A percentile compares a stretch with the other conserved stretches of the same genome.
phyloP scores from a whole-genome alignment of 1,140 invertebrate genomes.

The Leptopilina clavipes region DNA sequence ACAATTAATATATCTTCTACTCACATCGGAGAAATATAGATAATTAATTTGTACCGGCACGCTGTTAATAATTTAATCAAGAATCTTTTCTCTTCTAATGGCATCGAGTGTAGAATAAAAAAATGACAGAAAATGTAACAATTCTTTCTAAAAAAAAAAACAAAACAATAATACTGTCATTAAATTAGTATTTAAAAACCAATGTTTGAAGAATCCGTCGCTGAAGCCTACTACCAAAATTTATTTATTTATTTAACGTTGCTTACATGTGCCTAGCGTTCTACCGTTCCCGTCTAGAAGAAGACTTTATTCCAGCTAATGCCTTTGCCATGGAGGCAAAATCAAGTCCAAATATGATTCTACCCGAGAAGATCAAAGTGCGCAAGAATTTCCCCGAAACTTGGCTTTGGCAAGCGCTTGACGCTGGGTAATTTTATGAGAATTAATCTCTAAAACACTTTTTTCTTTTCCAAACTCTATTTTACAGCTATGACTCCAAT shows the following conservation, averaged over 20 bases:
- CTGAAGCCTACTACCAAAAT: conserved; percentile 49
- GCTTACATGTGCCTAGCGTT: conserved; percentile 75
- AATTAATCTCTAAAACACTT: conserved; percentile 51
- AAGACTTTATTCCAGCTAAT: conserved; percentile 61
- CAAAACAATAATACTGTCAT: not conserved
- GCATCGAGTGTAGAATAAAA: conserved; percentile 1
- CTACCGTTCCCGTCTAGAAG: conserved; percentile 74
- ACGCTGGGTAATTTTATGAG: conserved; percentile 75
- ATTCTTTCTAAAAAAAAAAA: not conserved
- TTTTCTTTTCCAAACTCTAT: conserved; percentile 14
- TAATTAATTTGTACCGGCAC: not conserved
- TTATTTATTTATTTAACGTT: conserved; percentile 53
- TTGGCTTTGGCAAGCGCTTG: conserved; percentile 79
- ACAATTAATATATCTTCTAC: not conserved
- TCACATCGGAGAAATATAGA: not conserved
- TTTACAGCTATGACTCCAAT: not conserved
- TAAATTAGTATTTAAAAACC: conserved; percentile 4
- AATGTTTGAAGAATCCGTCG: conserved; percentile 1
- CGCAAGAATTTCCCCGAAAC: conserved; percentile 80
- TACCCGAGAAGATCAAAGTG: conserved; percentile 72
- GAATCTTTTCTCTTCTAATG: conserved; percentile 8
- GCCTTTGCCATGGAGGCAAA: conserved; percentile 53
- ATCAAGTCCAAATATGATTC: conserved; percentile 60
- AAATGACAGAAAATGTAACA: conserved; percentile 1
- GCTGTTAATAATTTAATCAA: conserved; percentile 12